Percentiles rank a stretch among this genome's conserved stretches.
phyloP scores from a whole-genome alignment of 1,140 invertebrate species.

The Drosophila quadrilineata region DNA sequence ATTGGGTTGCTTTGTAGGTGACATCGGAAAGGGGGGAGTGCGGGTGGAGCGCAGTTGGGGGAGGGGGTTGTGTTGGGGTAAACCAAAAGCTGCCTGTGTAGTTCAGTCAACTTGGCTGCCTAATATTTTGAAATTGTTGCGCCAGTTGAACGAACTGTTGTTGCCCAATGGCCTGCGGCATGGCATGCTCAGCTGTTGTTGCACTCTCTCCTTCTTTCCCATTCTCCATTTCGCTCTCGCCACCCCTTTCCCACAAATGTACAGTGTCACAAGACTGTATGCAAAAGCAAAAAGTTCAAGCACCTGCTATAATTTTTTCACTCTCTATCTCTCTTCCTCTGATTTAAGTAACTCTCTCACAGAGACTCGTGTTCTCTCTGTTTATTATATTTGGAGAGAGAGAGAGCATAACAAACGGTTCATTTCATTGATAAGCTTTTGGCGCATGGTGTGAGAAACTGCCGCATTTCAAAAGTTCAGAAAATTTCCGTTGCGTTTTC shows the following conservation, averaged over 20 bases:
- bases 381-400: background rate
- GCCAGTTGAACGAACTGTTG: conserved; percentile 40
- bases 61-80: too few species aligned
- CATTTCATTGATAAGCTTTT: conserved; percentile 66
- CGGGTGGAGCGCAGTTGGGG: background rate
- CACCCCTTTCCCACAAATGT: background rate
- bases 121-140: conserved; percentile 43
- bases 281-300: conserved; percentile 50
- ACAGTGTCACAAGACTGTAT: conserved; percentile 9
- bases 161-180: conserved; percentile 32
- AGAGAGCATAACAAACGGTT: conserved; percentile 40
- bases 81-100: conserved; percentile 1
- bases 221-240: background rate
- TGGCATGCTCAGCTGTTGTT: conserved; percentile 29
- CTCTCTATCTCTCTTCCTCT: background rate
- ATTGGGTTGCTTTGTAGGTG: background rate
- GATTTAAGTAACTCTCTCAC: background rate
- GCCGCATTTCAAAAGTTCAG: conserved; percentile 40
- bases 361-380: background rate
- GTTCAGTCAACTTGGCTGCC: conserved; percentile 40
- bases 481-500: conserved; percentile 36
- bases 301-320: conserved; percentile 39
- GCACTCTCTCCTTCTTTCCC: background rate
- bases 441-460: conserved; percentile 3
- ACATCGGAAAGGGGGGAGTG: background rate